These are phyloP conservation scores for Sclerodermus sp. DNA, from an alignment of 2,888 invertebrate genomes.

Conservation along the genomic window DNA sequence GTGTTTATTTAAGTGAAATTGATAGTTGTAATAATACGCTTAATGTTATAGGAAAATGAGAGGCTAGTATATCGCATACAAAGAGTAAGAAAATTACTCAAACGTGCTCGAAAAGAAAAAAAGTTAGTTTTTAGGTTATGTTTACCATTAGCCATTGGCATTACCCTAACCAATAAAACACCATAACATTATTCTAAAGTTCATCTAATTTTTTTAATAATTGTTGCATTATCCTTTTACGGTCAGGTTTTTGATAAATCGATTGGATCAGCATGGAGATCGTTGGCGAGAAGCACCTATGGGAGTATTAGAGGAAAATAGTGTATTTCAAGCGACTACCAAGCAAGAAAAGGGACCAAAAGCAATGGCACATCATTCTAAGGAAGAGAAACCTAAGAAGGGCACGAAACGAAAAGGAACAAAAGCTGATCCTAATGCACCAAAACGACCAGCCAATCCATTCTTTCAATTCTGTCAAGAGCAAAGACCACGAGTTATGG, in stretches of 20 bases:
- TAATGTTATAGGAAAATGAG: slow-evolving; percentile 67
- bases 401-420: slow-evolving; percentile 64
- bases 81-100: slow-evolving; percentile 70
- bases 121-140: slow-evolving; percentile 53
- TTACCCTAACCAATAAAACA: too few species aligned
- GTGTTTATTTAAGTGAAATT: not conserved
- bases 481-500: slow-evolving; percentile 73
- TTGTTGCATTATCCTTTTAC: not conserved
- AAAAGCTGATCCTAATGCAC: slow-evolving; percentile 73
- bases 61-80: slow-evolving; percentile 72
- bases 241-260: slow-evolving; percentile 66
- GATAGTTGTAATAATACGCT: not conserved
- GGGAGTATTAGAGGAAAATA: slow-evolving; percentile 60
- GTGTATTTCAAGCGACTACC: slow-evolving; percentile 44
- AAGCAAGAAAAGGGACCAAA: slow-evolving; percentile 49
- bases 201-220: too few species aligned
- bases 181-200: too few species aligned
- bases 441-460: slow-evolving; percentile 78
- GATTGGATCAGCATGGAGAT: slow-evolving; percentile 72
- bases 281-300: slow-evolving; percentile 67
- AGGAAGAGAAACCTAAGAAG: slow-evolving; percentile 59
- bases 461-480: slow-evolving; percentile 82
- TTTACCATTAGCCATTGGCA: too few species aligned
- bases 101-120: slow-evolving; percentile 70
- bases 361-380: slow-evolving; percentile 33